A percentile compares a stretch with the other conserved stretches of the same genome.
Evolutionary conservation across 2,797 vertebrate species (phyloP).

Genomic region (Ctenopoma multispine): DNA sequence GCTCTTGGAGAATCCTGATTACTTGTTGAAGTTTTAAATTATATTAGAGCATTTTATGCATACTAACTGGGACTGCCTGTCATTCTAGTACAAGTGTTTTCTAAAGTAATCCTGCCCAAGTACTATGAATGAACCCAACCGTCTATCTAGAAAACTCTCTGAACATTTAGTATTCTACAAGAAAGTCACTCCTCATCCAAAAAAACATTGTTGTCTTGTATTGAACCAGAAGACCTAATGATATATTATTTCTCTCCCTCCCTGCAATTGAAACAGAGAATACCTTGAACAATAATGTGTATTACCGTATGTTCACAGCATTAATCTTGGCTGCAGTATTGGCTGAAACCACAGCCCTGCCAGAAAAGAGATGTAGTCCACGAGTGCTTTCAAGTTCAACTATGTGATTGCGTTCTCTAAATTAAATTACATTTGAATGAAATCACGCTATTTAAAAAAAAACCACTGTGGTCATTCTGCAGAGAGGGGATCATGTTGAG

Average conservation of each 20-base stretch:
- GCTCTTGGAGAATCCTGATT: neutral
- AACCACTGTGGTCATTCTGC: neutral
- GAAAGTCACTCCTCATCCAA: slow-evolving; percentile 50
- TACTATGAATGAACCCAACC: neutral
- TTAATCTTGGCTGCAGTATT: slow-evolving; percentile 50
- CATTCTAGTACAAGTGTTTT: slow-evolving; percentile 2
- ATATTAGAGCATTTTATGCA: neutral
- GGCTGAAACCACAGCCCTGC: slow-evolving; percentile 49
- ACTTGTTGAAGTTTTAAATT: slow-evolving; percentile 17
- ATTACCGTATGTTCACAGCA: slow-evolving; percentile 51
- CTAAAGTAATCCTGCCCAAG: neutral
- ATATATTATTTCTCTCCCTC: slow-evolving; percentile 59
- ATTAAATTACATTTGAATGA: slow-evolving; percentile 51
- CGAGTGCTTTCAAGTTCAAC: slow-evolving; percentile 42
- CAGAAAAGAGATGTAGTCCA: slow-evolving; percentile 39
- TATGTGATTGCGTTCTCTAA: slow-evolving; percentile 47
- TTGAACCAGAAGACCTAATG: slow-evolving; percentile 53
- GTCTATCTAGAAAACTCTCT: slow-evolving; percentile 12
- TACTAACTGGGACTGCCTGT: slow-evolving; percentile 8
- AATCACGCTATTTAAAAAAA: slow-evolving; percentile 20
- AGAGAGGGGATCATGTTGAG: slow-evolving; percentile 6
- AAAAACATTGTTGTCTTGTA: slow-evolving; percentile 51
- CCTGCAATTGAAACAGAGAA: slow-evolving; percentile 53
- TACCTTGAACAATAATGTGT: slow-evolving; percentile 53
- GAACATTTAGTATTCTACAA: slow-evolving; percentile 56